phyloP scores from a whole-genome alignment of 2,888 invertebrate species.

The Plagodis pulveraria region DNA sequence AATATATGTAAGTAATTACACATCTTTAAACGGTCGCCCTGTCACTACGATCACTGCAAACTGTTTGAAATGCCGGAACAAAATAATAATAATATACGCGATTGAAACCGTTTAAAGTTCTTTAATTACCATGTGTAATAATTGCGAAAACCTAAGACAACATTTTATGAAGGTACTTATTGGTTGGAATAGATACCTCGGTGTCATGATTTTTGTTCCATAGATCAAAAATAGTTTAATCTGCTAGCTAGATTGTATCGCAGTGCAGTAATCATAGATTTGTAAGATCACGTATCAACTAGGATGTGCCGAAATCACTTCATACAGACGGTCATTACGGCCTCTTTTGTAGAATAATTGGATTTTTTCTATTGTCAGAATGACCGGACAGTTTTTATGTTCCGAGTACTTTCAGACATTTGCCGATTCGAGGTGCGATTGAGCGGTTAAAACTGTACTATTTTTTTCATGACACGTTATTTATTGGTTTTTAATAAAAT shows the following conservation, averaged over 20 bases:
- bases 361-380: conserved; percentile 30
- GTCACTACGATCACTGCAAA: too few species aligned
- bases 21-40: too few species aligned
- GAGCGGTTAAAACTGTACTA: conserved; percentile 42
- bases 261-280: background rate
- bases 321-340: conserved; percentile 32
- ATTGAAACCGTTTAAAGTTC: too few species aligned
- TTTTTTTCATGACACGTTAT: too few species aligned
- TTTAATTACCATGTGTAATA: too few species aligned
- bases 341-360: conserved; percentile 40
- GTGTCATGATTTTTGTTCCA: background rate
- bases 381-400: conserved; percentile 35
- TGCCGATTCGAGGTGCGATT: conserved; percentile 30
- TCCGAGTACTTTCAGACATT: conserved; percentile 27
- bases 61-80: too few species aligned
- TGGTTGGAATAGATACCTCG: background rate
- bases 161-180: too few species aligned
- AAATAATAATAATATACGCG: too few species aligned
- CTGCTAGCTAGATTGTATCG: background rate
- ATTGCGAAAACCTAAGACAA: too few species aligned
- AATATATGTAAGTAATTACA: too few species aligned
- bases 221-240: background rate
- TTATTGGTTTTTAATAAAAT: too few species aligned
- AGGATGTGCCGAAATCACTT: conserved; percentile 38
- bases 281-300: conserved; percentile 28